Base-by-base conservation (phyloP, 1,140 invertebrate genomes). In the Heliconius nattereri region DNA sequence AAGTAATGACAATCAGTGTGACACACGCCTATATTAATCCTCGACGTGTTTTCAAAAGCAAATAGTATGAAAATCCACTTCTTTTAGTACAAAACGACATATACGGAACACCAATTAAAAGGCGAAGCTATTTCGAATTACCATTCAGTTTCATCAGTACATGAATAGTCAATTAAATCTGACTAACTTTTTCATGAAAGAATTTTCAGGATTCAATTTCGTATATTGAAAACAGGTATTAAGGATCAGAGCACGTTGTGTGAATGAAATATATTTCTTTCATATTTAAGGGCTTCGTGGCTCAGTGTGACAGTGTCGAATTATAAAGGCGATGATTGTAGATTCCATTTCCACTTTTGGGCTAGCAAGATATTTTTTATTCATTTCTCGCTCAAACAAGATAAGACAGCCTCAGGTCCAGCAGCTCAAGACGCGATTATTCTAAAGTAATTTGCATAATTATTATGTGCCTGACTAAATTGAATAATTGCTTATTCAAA, bases 141-240 rank as follows among this genome's bases (percentile, higher is more conserved):
- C 60, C 60, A 29, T 66, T 66, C 60, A 66, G 60, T 66, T 66
- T 26, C 60, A 66, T 29, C 60, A 66, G 60, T 13, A 66, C 60
- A 66, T 66, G 60, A 66, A 66, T 66, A 66, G 60, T 66, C 60
- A 66, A 66, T 66, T 66, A 66, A 66, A 66, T 66, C 26, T 60
- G 57, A 23, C 57, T 60, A 23, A 23, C 57, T 60, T 60, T 66
- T 66, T 66, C n/a, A 66, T 66, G 60, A 66, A 66, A 26, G 60
- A 29, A 29, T 66, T 66, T 66, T 29, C 60, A 66, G 60, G 60
- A 66, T 66, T 29, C 23, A 66, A 66, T 66, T 13, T 13, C 8
- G 23, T 66, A 26, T 66, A 66, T n/a, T 66, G 60, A 66, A 66
- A 66, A 16, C 23, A 66, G 60, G 23, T 26, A 66, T 66, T 66